Conservation (phyloP, 1,140 invertebrate species). For the Mesaphorura yosii region DNA sequence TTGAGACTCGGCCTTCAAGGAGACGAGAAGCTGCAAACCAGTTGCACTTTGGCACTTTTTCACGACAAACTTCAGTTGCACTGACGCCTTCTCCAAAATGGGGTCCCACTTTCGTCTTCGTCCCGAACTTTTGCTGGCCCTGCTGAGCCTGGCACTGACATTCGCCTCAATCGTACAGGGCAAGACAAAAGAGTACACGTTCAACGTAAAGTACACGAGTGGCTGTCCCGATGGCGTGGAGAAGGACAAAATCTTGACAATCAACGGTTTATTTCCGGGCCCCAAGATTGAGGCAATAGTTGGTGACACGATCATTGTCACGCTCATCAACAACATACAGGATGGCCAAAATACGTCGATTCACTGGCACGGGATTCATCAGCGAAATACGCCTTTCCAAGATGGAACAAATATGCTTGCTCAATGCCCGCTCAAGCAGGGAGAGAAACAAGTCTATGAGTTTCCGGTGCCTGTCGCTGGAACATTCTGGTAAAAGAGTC, state of each 20-base stretch:
- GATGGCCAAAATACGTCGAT: constrained; percentile 13
- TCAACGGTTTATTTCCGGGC: constrained; percentile 19
- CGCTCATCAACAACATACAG: constrained; percentile 9
- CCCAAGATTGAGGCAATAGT: constrained; percentile 7
- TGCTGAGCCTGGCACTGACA: too few relatives aligned
- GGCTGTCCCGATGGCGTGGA: constrained; percentile 19
- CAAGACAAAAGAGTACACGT: too few relatives aligned
- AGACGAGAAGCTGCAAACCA: too few relatives aligned
- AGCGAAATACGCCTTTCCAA: constrained; percentile 3
- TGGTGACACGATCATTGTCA: constrained; percentile 8
- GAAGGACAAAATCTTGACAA: constrained; percentile 8
- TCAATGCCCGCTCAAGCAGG: constrained; percentile 13
- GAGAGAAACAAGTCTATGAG: constrained; percentile 5
- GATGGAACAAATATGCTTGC: constrained; percentile 17
- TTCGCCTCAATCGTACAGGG: too few relatives aligned
- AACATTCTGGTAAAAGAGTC: constrained; percentile 19
- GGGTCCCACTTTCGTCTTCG: too few relatives aligned
- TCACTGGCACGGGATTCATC: constrained; percentile 14
- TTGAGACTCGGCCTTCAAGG: too few relatives aligned
- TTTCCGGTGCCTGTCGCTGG: constrained; percentile 9
- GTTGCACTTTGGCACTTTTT: too few relatives aligned
- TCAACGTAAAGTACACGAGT: constrained; percentile 11
- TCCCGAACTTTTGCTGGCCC: too few relatives aligned
- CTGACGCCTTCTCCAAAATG: too few relatives aligned
- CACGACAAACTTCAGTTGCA: too few relatives aligned